Evolutionary conservation across 92 coral and sea anemone species (phyloP).

Genomic region (Palythoa heliodiscus): DNA sequence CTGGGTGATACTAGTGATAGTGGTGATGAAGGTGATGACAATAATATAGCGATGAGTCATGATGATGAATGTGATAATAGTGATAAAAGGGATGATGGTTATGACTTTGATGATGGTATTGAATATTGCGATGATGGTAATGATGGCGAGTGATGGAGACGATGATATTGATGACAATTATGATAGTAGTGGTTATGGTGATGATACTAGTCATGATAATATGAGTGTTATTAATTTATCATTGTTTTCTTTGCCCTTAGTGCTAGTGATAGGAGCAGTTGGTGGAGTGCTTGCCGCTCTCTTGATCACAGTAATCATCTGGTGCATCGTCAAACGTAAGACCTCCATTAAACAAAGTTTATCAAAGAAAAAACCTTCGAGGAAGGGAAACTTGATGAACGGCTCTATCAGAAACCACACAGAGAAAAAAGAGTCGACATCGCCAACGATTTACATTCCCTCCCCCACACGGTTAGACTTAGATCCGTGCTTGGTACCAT

Average conservation of each 20-base stretch:
- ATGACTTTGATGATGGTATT: too few species aligned
- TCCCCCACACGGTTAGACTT: constrained; percentile 24
- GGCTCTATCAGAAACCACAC: not conserved
- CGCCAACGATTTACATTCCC: constrained; percentile 1
- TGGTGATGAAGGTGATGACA: too few species aligned
- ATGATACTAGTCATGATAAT: not conserved
- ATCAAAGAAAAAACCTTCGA: not conserved
- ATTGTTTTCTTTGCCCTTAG: not conserved
- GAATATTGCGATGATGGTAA: too few species aligned
- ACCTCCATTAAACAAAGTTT: not conserved
- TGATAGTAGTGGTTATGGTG: too few species aligned
- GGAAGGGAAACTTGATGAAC: not conserved
- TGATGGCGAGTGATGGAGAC: too few species aligned
- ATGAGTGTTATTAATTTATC: not conserved
- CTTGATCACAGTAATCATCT: constrained; percentile 14
- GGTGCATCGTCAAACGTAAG: constrained; percentile 30
- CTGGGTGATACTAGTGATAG: too few species aligned
- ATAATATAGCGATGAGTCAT: too few species aligned
- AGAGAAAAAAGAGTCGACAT: not conserved
- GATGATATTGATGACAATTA: too few species aligned
- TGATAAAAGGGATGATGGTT: too few species aligned
- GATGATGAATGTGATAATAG: too few species aligned
- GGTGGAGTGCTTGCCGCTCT: constrained; percentile 39
- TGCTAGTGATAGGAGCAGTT: constrained; percentile 6
- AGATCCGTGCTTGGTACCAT: constrained; percentile 17